A percentile compares a stretch with the other conserved stretches of the same genome.
Evolutionary conservation across 35 echinoderm and acorn worm genomes (phyloP).

Genomic region (Patiria miniata): DNA sequence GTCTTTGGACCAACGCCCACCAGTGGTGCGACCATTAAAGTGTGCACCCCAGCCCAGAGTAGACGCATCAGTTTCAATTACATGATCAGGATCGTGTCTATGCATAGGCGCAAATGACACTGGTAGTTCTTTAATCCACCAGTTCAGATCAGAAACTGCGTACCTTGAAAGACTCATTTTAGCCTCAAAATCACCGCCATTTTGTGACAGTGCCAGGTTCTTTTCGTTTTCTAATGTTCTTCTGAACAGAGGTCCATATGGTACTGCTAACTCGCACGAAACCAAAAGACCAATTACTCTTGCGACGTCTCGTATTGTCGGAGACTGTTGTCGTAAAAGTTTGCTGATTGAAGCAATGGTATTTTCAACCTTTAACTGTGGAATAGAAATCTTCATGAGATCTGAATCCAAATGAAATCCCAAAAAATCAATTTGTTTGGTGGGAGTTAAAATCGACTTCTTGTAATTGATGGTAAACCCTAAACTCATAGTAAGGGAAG

Average conservation of each 20-base stretch:
- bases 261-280: too few relatives aligned
- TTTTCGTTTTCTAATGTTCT: too few relatives aligned
- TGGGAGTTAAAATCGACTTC: slow-evolving; percentile 45
- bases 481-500: background rate
- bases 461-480: slow-evolving; percentile 57
- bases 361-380: background rate
- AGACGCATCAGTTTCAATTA: too few relatives aligned
- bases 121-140: too few relatives aligned
- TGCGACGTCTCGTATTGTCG: background rate
- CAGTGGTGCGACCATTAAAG: slow-evolving; percentile 1
- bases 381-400: slow-evolving; percentile 42
- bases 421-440: background rate
- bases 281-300: slow-evolving; percentile 11
- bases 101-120: too few relatives aligned
- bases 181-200: too few relatives aligned
- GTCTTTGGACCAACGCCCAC: background rate
- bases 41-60: too few relatives aligned
- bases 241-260: too few relatives aligned
- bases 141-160: too few relatives aligned
- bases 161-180: background rate
- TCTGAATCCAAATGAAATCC: slow-evolving; percentile 61
- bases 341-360: too few relatives aligned
- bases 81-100: too few relatives aligned
- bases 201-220: too few relatives aligned
- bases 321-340: background rate